Evolutionary conservation across 2,113 vertebrate species (phyloP).

Genomic region (Ailurus styani): DNA sequence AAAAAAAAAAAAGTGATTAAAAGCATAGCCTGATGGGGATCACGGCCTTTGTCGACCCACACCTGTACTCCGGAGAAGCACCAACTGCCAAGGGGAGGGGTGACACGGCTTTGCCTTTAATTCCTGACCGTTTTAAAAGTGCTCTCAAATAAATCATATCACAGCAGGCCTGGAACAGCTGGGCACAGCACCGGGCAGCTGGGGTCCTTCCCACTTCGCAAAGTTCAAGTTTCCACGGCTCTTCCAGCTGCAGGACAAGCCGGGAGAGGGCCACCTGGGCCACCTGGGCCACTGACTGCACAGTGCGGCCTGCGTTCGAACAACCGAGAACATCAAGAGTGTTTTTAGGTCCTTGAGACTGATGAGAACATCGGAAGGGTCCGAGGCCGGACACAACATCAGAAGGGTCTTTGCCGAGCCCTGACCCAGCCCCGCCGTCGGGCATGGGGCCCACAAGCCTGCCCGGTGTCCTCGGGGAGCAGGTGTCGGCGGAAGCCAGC

Average conservation of each 20-base stretch:
- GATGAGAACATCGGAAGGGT: background rate
- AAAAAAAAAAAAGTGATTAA: background rate
- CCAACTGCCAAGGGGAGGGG: accelerated
- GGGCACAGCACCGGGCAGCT: accelerated
- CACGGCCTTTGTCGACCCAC: accelerated
- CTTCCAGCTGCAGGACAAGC: background rate
- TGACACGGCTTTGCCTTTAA: background rate
- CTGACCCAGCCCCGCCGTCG: background rate
- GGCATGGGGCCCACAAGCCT: no score
- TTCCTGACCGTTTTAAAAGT: background rate
- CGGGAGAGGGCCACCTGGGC: no score
- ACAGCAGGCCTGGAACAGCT: accelerated
- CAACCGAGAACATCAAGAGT: background rate
- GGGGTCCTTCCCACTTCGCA: background rate
- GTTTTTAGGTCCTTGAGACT: background rate
- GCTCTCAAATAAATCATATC: background rate
- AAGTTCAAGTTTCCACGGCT: background rate
- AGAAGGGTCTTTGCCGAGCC: background rate
- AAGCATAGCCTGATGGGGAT: background rate
- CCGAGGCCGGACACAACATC: accelerated
- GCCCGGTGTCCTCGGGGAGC: accelerated
- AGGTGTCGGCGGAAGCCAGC: background rate
- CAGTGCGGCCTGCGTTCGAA: background rate
- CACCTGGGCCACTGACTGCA: background rate
- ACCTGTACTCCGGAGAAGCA: background rate